Percentiles rank a stretch among this genome's conserved stretches.
Conservation (phyloP, 1,140 invertebrate species). For the Coenobita brevimanus region DNA sequence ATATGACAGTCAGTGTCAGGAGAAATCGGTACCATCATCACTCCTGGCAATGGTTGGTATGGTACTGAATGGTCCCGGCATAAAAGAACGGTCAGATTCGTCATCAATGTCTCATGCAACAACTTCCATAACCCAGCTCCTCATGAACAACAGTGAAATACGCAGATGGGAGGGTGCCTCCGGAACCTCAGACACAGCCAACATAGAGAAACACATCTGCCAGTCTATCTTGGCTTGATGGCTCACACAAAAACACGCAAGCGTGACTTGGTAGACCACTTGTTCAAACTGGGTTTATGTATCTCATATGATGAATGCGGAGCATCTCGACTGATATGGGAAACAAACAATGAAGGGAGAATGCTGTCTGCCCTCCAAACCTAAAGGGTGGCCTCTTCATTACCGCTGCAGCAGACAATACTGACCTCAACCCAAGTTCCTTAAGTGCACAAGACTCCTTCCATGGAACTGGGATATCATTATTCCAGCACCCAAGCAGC, state of each 20-base stretch:
- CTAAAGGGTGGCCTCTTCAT: conserved; percentile 36
- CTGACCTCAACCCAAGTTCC: conserved; percentile 24
- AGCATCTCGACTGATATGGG: conserved; percentile 18
- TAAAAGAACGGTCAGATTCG: not conserved
- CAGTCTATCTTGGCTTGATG: conserved; percentile 13
- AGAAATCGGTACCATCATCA: conserved; percentile 6
- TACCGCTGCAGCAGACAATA: conserved; percentile 21
- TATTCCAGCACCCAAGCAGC: conserved; percentile 35
- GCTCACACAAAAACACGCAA: conserved; percentile 27
- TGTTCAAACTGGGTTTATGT: conserved; percentile 4
- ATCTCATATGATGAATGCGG: conserved; percentile 21
- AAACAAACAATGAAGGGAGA: conserved; percentile 9
- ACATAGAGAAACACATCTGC: conserved; percentile 9
- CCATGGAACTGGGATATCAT: conserved; percentile 34
- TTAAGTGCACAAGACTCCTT: conserved; percentile 37
- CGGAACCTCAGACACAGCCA: not conserved
- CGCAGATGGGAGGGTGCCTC: too few relatives aligned
- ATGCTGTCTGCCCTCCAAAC: conserved; percentile 29
- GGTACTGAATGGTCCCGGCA: conserved; percentile 14
- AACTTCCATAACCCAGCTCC: not conserved
- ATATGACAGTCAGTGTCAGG: not conserved
- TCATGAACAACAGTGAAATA: too few relatives aligned
- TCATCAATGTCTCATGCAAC: not conserved
- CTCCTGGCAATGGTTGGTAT: conserved; percentile 7
- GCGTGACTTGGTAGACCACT: conserved; percentile 3